Conservation (phyloP, 2,797 vertebrate genomes). For the Neopelma chrysocephalum region DNA sequence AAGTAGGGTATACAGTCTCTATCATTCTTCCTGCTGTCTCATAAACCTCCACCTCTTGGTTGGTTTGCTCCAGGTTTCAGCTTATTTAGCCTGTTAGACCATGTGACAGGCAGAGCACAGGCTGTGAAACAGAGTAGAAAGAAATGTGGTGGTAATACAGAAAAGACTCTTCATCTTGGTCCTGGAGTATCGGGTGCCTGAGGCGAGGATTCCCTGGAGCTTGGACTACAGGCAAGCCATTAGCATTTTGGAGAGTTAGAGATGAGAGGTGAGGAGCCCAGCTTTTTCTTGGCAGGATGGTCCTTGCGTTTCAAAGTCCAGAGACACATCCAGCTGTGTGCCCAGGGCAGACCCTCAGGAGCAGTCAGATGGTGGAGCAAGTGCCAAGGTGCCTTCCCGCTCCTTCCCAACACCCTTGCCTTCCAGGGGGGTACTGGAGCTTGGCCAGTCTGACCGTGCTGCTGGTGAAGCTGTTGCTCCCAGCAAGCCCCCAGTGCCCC, state of each 20-base stretch:
- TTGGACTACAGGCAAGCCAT: not conserved
- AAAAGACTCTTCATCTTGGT: not conserved
- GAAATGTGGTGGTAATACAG: not conserved
- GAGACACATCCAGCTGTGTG: not conserved
- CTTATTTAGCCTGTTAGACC: not conserved
- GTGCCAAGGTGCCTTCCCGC: not conserved
- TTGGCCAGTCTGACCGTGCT: not conserved
- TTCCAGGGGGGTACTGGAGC: not conserved
- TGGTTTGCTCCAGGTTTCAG: not conserved
- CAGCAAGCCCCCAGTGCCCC: not conserved
- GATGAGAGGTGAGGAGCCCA: not conserved
- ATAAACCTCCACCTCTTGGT: not conserved
- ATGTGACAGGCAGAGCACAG: not conserved
- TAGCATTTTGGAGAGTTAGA: not conserved
- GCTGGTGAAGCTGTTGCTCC: not conserved
- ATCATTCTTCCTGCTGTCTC: not conserved
- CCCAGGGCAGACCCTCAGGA: not conserved
- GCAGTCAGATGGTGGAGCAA: not conserved
- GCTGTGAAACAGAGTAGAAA: not conserved
- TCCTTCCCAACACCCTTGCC: not conserved
- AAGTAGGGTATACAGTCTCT: not conserved
- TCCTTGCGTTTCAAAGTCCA: not conserved
- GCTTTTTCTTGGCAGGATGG: not conserved
- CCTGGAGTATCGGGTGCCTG: not conserved
- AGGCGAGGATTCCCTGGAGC: not conserved